Base-by-base conservation (phyloP, 1,140 invertebrate species). In the Vanessa tameamea region DNA sequence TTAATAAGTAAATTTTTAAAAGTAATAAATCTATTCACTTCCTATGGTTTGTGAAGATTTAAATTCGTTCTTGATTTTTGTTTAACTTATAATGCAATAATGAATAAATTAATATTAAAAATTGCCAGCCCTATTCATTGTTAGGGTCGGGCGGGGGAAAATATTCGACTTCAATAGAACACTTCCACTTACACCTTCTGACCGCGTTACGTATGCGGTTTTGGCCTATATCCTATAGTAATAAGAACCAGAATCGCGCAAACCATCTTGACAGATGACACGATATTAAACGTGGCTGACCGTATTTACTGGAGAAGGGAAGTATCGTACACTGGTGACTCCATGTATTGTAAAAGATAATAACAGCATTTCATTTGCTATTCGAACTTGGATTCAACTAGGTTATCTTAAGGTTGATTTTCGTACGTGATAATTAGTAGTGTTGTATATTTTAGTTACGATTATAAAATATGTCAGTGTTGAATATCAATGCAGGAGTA, bases 401-500 rank as follows among this genome's bases (percentile, higher is more conserved):
- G 1, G 2, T 23, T 31, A 7, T 2, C 1, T 13, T 65, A 72
- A 55, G 53, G 64, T 66, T 12, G 4, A 7, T 13, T 65, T 70
- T 72, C 57, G 31, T 65, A 9, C 20, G 16, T 47, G 43, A 4
- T 23, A 15, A 13, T 57, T n/a, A 47, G 20, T 37, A 72, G 53
- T 48, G 26, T 73, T 37, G 37, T 64, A 16, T 55, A 6, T 66
- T 55, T 77, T 55, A n/a, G 20, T 61, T 61, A 47, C 57, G 72
- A 48, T 48, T 51, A 75, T 76, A 48, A 77, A 76, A 85, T 82
- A 83, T 81, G 84, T 85, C 85, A 87, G 79, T 79, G 84, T 81
- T 78, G 82, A 82, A 87, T 86, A 83, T 84, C 82, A 84, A 84
- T 85, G 82, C 67, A 79, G 51, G 78, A 70, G 76, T 81, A 87